Conservation (phyloP, 2,888 invertebrate species). For the Alviniconcha strummeri region DNA sequence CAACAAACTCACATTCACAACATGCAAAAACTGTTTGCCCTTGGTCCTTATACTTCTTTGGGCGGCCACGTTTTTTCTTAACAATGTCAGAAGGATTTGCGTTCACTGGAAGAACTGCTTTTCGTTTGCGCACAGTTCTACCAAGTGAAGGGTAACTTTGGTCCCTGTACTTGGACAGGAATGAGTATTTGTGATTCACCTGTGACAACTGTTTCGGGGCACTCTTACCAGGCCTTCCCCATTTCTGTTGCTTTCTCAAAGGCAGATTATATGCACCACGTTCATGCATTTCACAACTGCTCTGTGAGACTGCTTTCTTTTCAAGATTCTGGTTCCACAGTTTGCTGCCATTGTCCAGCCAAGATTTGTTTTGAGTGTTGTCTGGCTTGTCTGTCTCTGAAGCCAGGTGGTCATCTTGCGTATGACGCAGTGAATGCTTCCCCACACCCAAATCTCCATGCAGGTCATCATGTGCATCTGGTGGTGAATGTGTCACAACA, state of each 20-base stretch:
- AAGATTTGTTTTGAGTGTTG: no score
- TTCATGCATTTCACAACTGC: no score
- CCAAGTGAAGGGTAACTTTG: constrained; percentile 11
- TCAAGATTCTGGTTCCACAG: no score
- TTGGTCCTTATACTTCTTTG: constrained; percentile 38
- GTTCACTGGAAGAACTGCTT: background rate
- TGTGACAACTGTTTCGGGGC: background rate
- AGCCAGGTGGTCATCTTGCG: no score
- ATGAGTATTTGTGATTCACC: background rate
- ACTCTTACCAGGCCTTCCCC: constrained; percentile 34
- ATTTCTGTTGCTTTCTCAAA: constrained; percentile 14
- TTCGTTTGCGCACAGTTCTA: background rate
- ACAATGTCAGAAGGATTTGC: background rate
- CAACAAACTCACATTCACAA: constrained; percentile 49
- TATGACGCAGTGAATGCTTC: no score
- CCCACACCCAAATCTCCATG: no score
- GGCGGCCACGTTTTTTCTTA: constrained; percentile 30
- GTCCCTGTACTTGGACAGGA: constrained; percentile 21
- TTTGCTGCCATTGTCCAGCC: no score
- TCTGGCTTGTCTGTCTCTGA: no score
- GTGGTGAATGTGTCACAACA: no score
- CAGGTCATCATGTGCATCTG: no score
- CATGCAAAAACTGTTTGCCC: constrained; percentile 42
- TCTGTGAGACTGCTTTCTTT: no score
- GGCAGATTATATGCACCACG: no score